Evolutionary conservation across 2,888 invertebrate species (phyloP).

Genomic region (Ptychoptera contaminata): DNA sequence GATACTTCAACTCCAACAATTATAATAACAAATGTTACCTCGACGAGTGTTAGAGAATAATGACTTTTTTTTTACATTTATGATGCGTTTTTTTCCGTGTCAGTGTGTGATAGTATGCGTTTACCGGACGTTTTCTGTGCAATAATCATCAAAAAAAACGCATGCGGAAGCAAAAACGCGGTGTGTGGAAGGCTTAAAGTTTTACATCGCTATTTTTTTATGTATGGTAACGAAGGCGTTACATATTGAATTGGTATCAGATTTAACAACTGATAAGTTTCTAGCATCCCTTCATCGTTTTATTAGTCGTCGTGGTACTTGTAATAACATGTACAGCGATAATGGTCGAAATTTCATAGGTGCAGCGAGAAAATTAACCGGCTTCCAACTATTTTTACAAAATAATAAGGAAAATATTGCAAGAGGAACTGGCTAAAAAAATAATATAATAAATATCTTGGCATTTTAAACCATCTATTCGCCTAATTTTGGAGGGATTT

Average conservation of each 20-base stretch:
- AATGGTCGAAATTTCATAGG: slow-evolving; percentile 16
- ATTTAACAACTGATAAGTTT: slow-evolving; percentile 15
- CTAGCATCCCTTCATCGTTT: slow-evolving; percentile 17
- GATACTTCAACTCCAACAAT: too few species aligned
- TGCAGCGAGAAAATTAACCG: slow-evolving; percentile 7
- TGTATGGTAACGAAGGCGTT: slow-evolving; percentile 17
- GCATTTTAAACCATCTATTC: too few species aligned
- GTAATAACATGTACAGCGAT: slow-evolving; percentile 14
- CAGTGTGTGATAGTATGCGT: too few species aligned
- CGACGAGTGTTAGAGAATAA: too few species aligned
- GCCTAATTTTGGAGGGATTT: too few species aligned
- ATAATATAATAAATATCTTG: too few species aligned
- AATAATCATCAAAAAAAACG: too few species aligned
- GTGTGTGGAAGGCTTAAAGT: slow-evolving; percentile 13
- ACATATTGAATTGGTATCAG: slow-evolving; percentile 15
- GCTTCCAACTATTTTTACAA: neutral
- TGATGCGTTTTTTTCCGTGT: too few species aligned
- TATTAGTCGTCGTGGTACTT: slow-evolving; percentile 13
- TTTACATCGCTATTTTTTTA: slow-evolving; percentile 15
- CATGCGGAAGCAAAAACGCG: too few species aligned
- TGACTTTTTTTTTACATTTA: too few species aligned
- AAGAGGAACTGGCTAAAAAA: neutral
- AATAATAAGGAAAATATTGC: neutral
- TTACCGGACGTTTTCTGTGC: too few species aligned
- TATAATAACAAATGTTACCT: too few species aligned